Percentiles rank a stretch among this genome's conserved stretches.
Evolutionary conservation across 2,113 vertebrate species (phyloP).

Genomic region (Eulemur macaco): DNA sequence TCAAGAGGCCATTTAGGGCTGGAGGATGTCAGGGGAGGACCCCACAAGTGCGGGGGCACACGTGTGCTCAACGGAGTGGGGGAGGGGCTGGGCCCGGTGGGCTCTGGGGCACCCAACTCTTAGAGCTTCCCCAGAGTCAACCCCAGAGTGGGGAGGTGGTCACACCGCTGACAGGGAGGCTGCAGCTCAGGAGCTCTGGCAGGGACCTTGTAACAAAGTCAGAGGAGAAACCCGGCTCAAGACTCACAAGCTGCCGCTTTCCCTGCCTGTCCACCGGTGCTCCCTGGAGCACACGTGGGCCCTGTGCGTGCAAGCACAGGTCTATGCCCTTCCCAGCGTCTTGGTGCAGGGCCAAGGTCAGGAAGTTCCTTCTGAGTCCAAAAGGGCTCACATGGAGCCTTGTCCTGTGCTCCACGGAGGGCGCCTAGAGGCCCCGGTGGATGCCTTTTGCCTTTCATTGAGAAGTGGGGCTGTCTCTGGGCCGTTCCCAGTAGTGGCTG

Average conservation of each 20-base stretch:
- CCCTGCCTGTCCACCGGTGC: neutral
- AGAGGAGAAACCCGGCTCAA: neutral
- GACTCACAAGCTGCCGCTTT: neutral
- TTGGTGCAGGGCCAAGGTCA: neutral
- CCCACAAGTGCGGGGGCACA: neutral
- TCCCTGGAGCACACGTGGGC: neutral
- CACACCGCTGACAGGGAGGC: neutral
- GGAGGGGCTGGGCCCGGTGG: neutral
- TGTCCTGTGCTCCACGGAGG: neutral
- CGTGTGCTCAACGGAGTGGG: neutral
- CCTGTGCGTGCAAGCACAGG: neutral
- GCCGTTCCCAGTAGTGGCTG: neutral
- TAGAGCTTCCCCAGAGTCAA: neutral
- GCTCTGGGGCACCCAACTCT: neutral
- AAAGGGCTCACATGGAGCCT: neutral
- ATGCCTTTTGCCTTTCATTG: neutral
- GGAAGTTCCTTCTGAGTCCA: neutral
- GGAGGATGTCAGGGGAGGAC: neutral
- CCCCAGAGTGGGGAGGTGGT: too few relatives aligned
- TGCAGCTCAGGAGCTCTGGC: neutral
- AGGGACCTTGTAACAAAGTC: neutral
- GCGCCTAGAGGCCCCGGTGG: neutral
- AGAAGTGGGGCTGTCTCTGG: neutral
- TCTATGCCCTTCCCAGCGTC: neutral
- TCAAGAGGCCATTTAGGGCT: neutral